Evolutionary conservation across 2,113 vertebrate genomes (phyloP).

Genomic region (Protobothrops flavoviridis): DNA sequence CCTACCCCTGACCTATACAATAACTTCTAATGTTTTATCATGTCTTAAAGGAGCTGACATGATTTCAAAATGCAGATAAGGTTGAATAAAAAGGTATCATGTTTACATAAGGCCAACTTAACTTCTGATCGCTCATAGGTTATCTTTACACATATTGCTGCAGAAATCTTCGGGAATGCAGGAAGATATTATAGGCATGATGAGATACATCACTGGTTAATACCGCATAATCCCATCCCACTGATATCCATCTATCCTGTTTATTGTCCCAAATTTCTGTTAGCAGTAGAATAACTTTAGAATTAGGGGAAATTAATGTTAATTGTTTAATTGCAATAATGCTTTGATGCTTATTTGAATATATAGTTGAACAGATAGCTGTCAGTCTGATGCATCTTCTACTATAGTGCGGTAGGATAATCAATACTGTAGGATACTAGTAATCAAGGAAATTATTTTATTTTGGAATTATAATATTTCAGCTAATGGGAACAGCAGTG

Average conservation of each 20-base stretch:
- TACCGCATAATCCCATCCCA: background rate
- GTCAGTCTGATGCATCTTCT: background rate
- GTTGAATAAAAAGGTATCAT: background rate
- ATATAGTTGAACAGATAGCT: background rate
- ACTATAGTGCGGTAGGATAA: background rate
- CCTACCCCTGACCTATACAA: constrained; percentile 1
- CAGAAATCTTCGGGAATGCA: background rate
- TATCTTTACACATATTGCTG: background rate
- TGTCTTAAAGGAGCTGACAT: background rate
- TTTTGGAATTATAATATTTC: background rate
- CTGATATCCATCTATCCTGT: background rate
- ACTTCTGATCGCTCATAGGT: background rate
- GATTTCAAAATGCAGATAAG: background rate
- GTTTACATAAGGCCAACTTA: background rate
- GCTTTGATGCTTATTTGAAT: background rate
- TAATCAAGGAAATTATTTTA: background rate
- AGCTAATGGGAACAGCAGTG: background rate
- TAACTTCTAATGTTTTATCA: background rate
- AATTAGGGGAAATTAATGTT: background rate
- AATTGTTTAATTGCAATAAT: background rate
- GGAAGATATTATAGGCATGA: background rate
- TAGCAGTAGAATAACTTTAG: background rate
- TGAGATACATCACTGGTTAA: background rate
- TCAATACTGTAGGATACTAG: background rate
- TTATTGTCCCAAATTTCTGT: background rate